A percentile compares a stretch with the other conserved stretches of the same genome.
Evolutionary conservation across 2,888 invertebrate species (phyloP).

Genomic region (Gymnocheta viridis): DNA sequence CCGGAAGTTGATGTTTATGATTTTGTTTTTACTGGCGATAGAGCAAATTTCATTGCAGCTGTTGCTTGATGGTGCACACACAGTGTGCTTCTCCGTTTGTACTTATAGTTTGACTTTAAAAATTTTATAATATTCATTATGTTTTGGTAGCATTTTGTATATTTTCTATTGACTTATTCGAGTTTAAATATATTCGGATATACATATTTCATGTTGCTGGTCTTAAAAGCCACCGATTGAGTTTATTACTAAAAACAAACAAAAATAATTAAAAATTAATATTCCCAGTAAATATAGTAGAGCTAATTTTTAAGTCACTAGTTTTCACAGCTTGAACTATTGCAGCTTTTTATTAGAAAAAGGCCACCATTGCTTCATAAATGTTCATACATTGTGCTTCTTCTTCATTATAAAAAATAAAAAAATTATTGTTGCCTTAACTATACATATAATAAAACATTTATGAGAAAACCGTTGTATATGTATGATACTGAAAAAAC

Average conservation of each 20-base stretch:
- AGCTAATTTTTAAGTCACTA: no score
- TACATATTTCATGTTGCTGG: slow-evolving; percentile 34
- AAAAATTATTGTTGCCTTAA: no score
- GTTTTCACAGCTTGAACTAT: no score
- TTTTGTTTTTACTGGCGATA: slow-evolving; percentile 8
- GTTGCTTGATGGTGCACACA: background rate
- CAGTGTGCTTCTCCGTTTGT: slow-evolving; percentile 79
- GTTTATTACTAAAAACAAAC: background rate
- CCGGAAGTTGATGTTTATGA: slow-evolving; percentile 48
- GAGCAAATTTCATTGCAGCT: background rate
- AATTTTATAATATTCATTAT: slow-evolving; percentile 74
- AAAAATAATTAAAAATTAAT: background rate
- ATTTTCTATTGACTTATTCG: slow-evolving; percentile 41
- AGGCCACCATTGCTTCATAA: no score
- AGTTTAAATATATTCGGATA: slow-evolving; percentile 1
- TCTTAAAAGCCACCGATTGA: background rate
- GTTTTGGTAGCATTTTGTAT: slow-evolving; percentile 48
- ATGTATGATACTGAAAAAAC: no score
- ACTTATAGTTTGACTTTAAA: slow-evolving; percentile 81
- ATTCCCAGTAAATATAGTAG: no score
- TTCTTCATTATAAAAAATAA: no score
- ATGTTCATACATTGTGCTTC: no score
- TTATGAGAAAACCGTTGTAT: no score
- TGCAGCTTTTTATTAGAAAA: no score
- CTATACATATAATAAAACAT: no score